Evolutionary conservation across 1,140 invertebrate species (phyloP), one percentile per base, ranked within the genome.

Genomic region (Arion vulgaris): DNA sequence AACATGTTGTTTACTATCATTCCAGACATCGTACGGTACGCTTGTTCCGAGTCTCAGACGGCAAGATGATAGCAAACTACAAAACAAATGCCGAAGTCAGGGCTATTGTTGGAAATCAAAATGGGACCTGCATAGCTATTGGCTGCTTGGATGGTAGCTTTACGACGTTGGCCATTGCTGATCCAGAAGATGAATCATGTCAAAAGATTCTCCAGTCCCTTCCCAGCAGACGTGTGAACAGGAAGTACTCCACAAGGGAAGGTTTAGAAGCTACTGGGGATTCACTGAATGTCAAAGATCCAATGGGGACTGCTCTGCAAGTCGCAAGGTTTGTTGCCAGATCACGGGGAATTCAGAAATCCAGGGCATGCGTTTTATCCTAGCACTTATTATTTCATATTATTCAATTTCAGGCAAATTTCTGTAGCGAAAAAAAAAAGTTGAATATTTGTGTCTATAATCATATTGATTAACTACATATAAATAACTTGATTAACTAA

Each of bases 1-100:
- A 98, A 86, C 98, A 99, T 88, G 97, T 99, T 9, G 94, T 99
- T 4, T 99, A 99, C 91, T 99, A 99, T 88, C 98, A 99, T 90
- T 97, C 96, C 86, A 97, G 97, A 15, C 95, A 96, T 84, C 97
- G 98, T 93, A 99, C 97, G 15, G 94, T 99, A 71, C 94, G 97
- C 81, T 95, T 98, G 13, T 99, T 98, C 91, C 95, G 97, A 88
- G 95, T 96, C 5, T 92, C 94, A 1, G 97, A 99, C 91, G 96
- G 96, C 0, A 94, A 95, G 89, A 95, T 97, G 94, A 95, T 99
- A 85, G 97, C 97, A 34, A 98, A 98, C 92, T 99, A 97, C 89
- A 94, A 97, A 85, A 95, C 98, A 0, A 96, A 97, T 88, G 97
- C 97, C 4, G 97, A 98, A 93, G 93, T 98, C 72, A 97, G 95